Percentiles rank a stretch among this genome's conserved stretches.
These are phyloP conservation scores for Eptesicus fuscus DNA, from an alignment of 2,113 vertebrate genomes.

Conservation along the genomic window DNA sequence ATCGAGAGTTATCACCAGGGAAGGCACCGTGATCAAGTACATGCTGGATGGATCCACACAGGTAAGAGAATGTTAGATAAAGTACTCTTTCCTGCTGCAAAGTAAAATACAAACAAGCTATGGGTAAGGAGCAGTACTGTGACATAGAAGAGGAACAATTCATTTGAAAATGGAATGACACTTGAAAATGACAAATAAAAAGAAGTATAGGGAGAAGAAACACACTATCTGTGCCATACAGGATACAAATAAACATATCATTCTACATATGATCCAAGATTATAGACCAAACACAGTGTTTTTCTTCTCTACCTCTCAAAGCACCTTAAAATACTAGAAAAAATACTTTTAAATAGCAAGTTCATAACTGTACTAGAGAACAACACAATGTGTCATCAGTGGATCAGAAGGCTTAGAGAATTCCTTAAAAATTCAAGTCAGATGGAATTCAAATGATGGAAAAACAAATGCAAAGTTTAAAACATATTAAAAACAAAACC, in stretches of 20 bases:
- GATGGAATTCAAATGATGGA: neutral
- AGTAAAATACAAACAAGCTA: neutral
- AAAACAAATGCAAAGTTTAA: neutral
- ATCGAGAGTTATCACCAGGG: constrained; percentile 86
- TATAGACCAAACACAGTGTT: neutral
- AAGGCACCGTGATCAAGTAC: constrained; percentile 90
- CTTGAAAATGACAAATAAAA: neutral
- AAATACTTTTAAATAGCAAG: neutral
- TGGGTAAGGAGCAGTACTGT: neutral
- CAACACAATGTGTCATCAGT: neutral
- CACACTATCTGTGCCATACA: neutral
- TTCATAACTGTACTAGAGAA: neutral
- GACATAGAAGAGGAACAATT: neutral
- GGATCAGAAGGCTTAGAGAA: neutral
- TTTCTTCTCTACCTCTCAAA: neutral
- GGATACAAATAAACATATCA: neutral
- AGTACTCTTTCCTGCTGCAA: neutral
- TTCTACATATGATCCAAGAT: neutral
- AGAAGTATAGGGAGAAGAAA: neutral
- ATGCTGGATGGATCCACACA: constrained; percentile 89
- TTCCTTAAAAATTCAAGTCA: neutral
- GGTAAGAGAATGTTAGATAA: constrained; percentile 77
- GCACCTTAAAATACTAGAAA: neutral
- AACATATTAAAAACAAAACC: neutral
- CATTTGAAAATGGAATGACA: neutral